These are phyloP conservation scores for Micrastur ruficollis DNA, from an alignment of 2,797 vertebrate genomes.

Conservation along the genomic window DNA sequence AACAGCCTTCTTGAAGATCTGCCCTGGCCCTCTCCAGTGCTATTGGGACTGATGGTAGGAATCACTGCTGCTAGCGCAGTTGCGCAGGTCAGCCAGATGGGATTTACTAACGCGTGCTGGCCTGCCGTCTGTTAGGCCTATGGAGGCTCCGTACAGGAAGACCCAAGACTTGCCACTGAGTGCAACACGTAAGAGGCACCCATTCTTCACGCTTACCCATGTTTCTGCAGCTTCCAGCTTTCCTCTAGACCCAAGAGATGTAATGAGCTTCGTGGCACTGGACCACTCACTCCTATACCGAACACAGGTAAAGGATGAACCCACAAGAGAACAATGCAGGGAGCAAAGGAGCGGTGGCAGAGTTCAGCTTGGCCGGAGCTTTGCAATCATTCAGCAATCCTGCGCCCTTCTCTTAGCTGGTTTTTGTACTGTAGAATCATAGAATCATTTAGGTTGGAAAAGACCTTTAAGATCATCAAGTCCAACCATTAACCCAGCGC, in stretches of 20 bases:
- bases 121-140: neutral
- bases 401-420: neutral
- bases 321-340: fast-evolving
- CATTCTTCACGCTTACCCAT: neutral
- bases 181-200: neutral
- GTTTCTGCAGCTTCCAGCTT: neutral
- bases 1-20: neutral
- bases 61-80: neutral
- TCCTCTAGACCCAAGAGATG: neutral
- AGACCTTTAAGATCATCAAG: neutral
- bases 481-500: neutral
- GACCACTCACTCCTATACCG: neutral
- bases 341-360: neutral
- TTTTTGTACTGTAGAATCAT: neutral
- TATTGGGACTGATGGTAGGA: neutral
- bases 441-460: neutral
- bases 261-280: neutral
- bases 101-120: neutral
- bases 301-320: neutral
- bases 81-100: neutral
- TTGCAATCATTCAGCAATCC: neutral
- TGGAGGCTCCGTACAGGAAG: neutral
- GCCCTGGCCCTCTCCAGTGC: neutral
- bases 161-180: neutral
- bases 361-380: neutral